Evolutionary conservation across 2,113 vertebrate genomes (phyloP).

Genomic region (Crotalus horridus): DNA sequence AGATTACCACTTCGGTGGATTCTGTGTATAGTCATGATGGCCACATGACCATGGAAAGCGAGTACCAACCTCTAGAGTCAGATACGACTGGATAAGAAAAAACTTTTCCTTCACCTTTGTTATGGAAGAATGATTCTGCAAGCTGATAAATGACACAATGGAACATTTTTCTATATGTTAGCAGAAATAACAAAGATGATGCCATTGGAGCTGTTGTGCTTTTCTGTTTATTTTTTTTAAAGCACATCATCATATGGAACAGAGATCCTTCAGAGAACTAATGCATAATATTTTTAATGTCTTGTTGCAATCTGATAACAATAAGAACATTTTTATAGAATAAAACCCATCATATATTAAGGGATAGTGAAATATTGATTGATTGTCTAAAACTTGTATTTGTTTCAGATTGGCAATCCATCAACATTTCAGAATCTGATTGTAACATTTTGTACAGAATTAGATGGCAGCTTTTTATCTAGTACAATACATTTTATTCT

Average conservation of each 20-base stretch:
- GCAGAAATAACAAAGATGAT: conserved; percentile 40
- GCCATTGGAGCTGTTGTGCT: conserved; percentile 47
- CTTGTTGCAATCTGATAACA: conserved; percentile 35
- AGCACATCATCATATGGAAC: conserved; percentile 34
- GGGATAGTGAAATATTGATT: conserved; percentile 21
- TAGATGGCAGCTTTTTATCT: not conserved
- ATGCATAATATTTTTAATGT: conserved; percentile 41
- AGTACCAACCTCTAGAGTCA: not conserved
- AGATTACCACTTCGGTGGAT: not conserved
- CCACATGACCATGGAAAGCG: not conserved
- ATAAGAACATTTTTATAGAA: conserved; percentile 10
- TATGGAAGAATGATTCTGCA: conserved; percentile 42
- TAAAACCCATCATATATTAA: conserved; percentile 27
- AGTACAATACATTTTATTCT: not conserved
- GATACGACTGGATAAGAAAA: not conserved
- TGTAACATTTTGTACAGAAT: not conserved
- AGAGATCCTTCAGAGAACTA: conserved; percentile 51
- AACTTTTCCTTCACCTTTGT: not conserved
- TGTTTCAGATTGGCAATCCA: not conserved
- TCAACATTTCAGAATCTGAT: not conserved
- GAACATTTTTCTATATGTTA: conserved; percentile 49
- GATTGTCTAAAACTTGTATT: not conserved
- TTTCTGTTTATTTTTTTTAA: conserved; percentile 29
- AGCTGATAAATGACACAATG: conserved; percentile 57
- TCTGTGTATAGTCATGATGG: not conserved